Conservation (phyloP, 2,797 vertebrate species). For the Platalea minor region DNA sequence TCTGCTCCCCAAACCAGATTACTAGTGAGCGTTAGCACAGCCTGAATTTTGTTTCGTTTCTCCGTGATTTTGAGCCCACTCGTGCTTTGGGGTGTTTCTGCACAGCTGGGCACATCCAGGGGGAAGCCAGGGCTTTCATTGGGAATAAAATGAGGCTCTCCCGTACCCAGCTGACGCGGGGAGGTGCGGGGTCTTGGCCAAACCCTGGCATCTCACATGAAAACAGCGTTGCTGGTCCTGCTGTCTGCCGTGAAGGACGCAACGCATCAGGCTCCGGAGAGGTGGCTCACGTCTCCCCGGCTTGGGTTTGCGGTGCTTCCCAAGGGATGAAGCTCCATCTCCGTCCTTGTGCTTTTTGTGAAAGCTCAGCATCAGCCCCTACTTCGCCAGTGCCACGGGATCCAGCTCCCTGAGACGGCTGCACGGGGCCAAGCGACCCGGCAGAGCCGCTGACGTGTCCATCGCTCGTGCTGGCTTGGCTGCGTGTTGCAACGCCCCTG, state of each 20-base stretch:
- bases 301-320: not conserved
- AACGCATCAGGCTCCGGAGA: fast-evolving
- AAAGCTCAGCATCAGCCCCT: not conserved
- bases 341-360: fast-evolving
- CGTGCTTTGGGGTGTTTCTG: not conserved
- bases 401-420: not conserved
- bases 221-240: fast-evolving
- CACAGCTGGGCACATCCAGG: not conserved
- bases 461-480: fast-evolving
- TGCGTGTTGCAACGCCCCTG: fast-evolving
- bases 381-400: fast-evolving
- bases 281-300: not conserved
- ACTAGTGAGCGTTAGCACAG: not conserved
- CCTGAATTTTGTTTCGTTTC: not conserved
- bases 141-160: not conserved
- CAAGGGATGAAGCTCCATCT: not conserved
- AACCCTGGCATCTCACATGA: not conserved
- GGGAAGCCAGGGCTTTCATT: not conserved
- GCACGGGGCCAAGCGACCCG: fast-evolving
- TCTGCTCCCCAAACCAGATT: not conserved
- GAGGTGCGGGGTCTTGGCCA: not conserved
- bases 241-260: not conserved
- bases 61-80: not conserved
- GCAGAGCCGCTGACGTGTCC: fast-evolving
- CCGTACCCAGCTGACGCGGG: fast-evolving